phyloP scores from a whole-genome alignment of 2,113 vertebrate species.

The Psephotus haematonotus region DNA sequence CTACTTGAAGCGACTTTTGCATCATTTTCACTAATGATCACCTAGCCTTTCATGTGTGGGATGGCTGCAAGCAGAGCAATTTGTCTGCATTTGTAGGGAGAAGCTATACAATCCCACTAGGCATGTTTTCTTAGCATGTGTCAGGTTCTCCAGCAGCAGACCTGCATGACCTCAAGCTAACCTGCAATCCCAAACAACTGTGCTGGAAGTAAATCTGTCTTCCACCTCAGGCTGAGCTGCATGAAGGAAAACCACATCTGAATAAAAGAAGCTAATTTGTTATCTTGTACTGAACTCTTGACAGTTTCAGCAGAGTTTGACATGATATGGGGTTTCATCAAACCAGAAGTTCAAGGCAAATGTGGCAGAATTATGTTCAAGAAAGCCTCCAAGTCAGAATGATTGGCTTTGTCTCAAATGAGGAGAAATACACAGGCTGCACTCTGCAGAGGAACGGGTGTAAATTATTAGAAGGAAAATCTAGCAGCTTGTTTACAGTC shows the following conservation, averaged over 20 bases:
- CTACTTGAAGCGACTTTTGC: fast-evolving
- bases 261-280: slow-evolving; percentile 29
- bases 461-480: slow-evolving; percentile 25
- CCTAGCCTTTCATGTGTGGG: fast-evolving
- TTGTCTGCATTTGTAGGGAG: not conserved
- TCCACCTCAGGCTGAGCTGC: not conserved
- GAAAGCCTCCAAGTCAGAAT: not conserved
- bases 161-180: not conserved
- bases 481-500: slow-evolving; percentile 35
- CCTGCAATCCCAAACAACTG: not conserved
- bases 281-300: not conserved
- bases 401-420: slow-evolving; percentile 9
- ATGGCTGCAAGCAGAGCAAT: not conserved
- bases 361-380: not conserved
- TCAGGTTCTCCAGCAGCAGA: not conserved
- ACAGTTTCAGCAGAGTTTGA: not conserved
- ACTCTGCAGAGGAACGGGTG: not conserved
- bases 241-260: not conserved
- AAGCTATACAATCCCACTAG: not conserved
- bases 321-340: not conserved
- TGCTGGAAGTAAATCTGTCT: not conserved
- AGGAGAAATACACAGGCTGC: not conserved
- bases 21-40: not conserved
- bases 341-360: not conserved
- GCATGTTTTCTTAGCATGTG: not conserved